Percentiles rank a stretch among this genome's conserved stretches.
Evolutionary conservation across 2,797 vertebrate genomes (phyloP).

Genomic region (Hybognathus amarus): DNA sequence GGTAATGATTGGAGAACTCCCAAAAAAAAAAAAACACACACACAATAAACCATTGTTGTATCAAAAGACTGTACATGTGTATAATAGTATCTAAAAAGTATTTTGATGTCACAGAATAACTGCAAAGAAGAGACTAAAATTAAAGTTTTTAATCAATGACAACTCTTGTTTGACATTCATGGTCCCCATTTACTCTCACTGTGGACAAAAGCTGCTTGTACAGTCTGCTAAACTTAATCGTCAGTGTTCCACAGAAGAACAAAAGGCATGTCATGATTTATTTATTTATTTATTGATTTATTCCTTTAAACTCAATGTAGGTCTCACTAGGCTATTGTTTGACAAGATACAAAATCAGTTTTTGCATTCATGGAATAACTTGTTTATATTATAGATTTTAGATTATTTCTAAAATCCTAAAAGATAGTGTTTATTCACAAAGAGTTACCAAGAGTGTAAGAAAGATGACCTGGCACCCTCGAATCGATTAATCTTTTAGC

Average conservation of each 20-base stretch:
- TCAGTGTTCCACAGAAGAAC: background rate
- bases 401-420: background rate
- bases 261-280: background rate
- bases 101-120: too few species aligned
- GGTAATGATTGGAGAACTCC: too few species aligned
- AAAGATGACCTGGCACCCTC: conserved; percentile 28
- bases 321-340: background rate
- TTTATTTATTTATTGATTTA: too few species aligned
- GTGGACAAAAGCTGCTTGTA: background rate
- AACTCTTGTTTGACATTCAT: background rate
- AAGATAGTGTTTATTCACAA: background rate
- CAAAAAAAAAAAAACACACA: too few species aligned
- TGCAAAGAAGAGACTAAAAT: too few species aligned
- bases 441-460: background rate
- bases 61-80: too few species aligned
- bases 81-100: too few species aligned
- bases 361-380: background rate
- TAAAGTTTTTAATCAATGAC: too few species aligned
- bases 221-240: background rate
- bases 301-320: background rate
- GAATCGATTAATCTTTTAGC: conserved; percentile 47
- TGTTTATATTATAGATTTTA: background rate
- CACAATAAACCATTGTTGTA: too few species aligned
- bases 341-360: background rate
- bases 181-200: background rate